These are phyloP conservation scores for Phortica variegata DNA, from an alignment of 1,140 invertebrate genomes.

Conservation along the genomic window DNA sequence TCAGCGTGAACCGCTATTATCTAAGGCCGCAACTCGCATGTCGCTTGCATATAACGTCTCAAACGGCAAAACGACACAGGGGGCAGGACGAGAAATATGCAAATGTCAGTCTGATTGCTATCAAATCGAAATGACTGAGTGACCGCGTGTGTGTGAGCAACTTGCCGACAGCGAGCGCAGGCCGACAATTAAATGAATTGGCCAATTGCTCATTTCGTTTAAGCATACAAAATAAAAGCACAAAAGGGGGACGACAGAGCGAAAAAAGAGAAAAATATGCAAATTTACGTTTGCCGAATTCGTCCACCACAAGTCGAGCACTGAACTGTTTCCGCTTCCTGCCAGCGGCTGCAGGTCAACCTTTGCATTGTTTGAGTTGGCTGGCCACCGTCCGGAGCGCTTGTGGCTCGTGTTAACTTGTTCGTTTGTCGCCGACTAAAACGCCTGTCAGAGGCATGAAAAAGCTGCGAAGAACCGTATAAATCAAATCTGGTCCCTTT, in stretches of 20 bases:
- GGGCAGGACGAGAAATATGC: slow-evolving; percentile 19
- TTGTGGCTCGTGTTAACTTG: slow-evolving; percentile 22
- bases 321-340: slow-evolving; percentile 42
- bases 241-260: too few relatives aligned
- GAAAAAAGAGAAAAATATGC: slow-evolving; percentile 40
- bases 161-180: neutral
- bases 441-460: slow-evolving; percentile 49
- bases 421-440: neutral
- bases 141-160: too few relatives aligned
- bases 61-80: too few relatives aligned
- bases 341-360: too few relatives aligned
- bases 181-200: slow-evolving; percentile 44
- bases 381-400: slow-evolving; percentile 21
- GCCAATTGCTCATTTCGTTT: slow-evolving; percentile 50
- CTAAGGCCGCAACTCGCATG: slow-evolving; percentile 1
- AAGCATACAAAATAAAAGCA: too few relatives aligned
- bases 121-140: neutral
- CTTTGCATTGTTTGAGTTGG: slow-evolving; percentile 18
- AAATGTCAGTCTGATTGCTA: slow-evolving; percentile 19
- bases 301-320: neutral
- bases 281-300: slow-evolving; percentile 29
- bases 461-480: slow-evolving; percentile 48
- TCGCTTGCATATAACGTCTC: slow-evolving; percentile 22
- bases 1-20: slow-evolving; percentile 45
- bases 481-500: slow-evolving; percentile 46